phyloP scores from a whole-genome alignment of 2,113 vertebrate species.

The Chrysemys picta region DNA sequence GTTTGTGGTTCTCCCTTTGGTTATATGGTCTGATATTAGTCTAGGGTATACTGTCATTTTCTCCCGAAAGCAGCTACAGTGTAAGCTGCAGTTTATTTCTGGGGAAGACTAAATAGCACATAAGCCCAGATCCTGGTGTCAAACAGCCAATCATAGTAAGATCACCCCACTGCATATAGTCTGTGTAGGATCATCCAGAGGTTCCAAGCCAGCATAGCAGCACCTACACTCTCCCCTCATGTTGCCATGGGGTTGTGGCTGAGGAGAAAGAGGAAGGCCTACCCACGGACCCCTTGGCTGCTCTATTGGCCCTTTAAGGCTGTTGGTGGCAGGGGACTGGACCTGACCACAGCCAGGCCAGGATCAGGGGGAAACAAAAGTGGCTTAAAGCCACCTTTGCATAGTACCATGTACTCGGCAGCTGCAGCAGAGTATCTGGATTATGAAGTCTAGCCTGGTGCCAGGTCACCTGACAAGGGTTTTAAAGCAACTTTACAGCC shows the following conservation, averaged over 20 bases:
- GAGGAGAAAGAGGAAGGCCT: not conserved
- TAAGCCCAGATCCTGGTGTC: not conserved
- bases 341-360: not conserved
- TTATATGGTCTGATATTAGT: not conserved
- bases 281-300: not conserved
- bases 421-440: not conserved
- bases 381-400: rapidly evolving
- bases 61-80: not conserved
- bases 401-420: not conserved
- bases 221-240: not conserved
- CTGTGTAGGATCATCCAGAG: not conserved
- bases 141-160: rapidly evolving
- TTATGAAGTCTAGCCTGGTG: not conserved
- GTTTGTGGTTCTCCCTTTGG: not conserved
- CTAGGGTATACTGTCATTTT: not conserved
- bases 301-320: not conserved
- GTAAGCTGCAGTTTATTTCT: not conserved
- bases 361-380: not conserved
- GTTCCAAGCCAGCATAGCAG: not conserved
- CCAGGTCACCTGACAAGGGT: not conserved
- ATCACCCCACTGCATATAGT: not conserved
- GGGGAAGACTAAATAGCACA: not conserved
- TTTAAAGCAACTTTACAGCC: not conserved
- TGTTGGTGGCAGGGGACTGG: not conserved
- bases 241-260: not conserved